Base-by-base conservation (phyloP, 2,888 invertebrate species). In the Fragum fragum region DNA sequence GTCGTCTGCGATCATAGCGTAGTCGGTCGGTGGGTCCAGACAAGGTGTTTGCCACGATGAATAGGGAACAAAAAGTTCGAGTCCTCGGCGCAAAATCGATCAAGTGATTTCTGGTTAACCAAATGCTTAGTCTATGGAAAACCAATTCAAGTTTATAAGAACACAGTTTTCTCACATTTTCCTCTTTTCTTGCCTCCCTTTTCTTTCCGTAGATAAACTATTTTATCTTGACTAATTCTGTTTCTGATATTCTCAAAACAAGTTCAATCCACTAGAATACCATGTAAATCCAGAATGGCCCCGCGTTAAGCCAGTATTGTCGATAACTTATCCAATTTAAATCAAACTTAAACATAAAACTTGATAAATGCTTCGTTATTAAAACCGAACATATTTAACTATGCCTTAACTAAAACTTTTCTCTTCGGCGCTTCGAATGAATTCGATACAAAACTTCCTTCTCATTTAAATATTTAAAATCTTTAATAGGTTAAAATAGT, bases 1-100 rank as follows among this genome's bases (percentile, higher is more conserved):
- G 39, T 66, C 52, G 57, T 32, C 28, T 59, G 55, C 76, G 52
- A 76, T 72, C 82, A 82, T 82, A 82, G 79, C 82, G 82, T 61
- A 23, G 66, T 66, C 66, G 66, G 57, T 57, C 26, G 26, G 11
- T 42, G 21, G 21, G 42, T 39, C 26, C 23, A 21, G 66, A 32
- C 32, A 18, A 32, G 29, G 32, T 61, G 61, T 32, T 32, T 16
- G 32, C 61, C 61, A 61, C 61, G 16, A 61, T 61, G 14, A 32
- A 61, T n/a, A n/a, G n/a, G 61, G 32, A 32, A 29, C 7, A 29
- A 32, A 14, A n/a, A 42, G 66, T 66, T 42, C 66, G 39, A 66
- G 66, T 66, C 42, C 16, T 47, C 47, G 47, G 2, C n/a, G 47
- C n/a, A 47, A 14, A 14, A 1, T 9, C 5, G 2, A 9, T 3